These are phyloP conservation scores for Grammomys dolichurus DNA, from an alignment of 2,113 vertebrate species.

Conservation along the genomic window DNA sequence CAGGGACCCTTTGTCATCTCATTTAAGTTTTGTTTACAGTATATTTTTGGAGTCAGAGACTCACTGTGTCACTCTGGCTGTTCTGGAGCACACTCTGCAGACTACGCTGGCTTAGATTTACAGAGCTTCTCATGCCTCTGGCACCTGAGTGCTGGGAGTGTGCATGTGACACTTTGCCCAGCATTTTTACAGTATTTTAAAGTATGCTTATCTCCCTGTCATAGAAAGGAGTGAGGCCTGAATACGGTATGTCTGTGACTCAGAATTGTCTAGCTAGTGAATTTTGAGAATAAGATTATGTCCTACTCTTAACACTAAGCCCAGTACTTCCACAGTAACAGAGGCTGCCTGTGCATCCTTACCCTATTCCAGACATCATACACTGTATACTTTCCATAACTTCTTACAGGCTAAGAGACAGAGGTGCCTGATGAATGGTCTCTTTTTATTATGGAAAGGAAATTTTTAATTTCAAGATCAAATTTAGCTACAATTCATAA, in stretches of 20 bases:
- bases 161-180: background rate
- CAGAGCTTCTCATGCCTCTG: background rate
- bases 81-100: background rate
- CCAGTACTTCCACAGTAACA: background rate
- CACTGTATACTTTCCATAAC: background rate
- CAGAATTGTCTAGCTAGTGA: background rate
- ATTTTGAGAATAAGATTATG: background rate
- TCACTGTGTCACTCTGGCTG: background rate
- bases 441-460: conserved; percentile 13
- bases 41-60: background rate
- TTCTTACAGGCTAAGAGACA: background rate
- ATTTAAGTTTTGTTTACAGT: conserved; percentile 12
- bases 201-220: conserved; percentile 15
- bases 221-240: conserved; percentile 15
- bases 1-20: conserved; percentile 37
- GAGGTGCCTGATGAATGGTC: background rate
- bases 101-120: background rate
- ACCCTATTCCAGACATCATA: background rate
- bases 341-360: background rate
- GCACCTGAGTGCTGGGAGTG: background rate
- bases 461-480: conserved; percentile 48
- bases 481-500: conserved; percentile 31
- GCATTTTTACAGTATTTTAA: background rate
- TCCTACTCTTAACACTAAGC: background rate
- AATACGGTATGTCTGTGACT: conserved; percentile 1